Conservation (phyloP, 2,113 vertebrate species). For the Dunckerocampus dactyliophorus region DNA sequence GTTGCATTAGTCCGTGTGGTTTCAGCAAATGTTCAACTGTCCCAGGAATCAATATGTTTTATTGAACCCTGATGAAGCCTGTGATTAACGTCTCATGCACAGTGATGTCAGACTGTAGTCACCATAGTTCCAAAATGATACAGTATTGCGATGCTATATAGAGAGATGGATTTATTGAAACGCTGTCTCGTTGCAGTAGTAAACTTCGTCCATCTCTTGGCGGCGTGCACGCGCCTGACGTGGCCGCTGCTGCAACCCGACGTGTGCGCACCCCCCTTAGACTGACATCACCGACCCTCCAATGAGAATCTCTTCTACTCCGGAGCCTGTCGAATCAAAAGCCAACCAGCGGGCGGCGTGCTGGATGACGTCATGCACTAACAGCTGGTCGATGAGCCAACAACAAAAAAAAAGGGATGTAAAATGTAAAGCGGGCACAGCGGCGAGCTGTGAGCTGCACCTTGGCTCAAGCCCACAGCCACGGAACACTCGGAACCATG, state of each 20-base stretch:
- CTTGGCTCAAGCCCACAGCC: conserved; percentile 64
- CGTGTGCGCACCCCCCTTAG: conserved; percentile 39
- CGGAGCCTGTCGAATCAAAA: conserved; percentile 66
- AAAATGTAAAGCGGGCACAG: conserved; percentile 73
- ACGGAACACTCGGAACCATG: conserved; percentile 70
- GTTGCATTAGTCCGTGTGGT: not conserved
- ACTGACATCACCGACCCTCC: conserved; percentile 56
- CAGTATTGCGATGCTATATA: too few species aligned
- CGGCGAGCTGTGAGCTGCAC: conserved; percentile 68
- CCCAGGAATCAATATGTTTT: not conserved
- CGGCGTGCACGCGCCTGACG: conserved; percentile 34
- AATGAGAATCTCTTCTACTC: conserved; percentile 51
- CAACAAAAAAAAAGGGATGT: conserved; percentile 51
- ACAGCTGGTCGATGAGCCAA: conserved; percentile 77
- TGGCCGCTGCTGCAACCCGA: conserved; percentile 57
- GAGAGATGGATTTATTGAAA: too few species aligned
- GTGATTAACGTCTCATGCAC: not conserved
- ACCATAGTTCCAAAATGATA: not conserved
- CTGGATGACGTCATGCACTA: conserved; percentile 76
- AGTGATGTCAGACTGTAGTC: not conserved
- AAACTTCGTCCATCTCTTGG: too few species aligned
- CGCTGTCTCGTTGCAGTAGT: too few species aligned
- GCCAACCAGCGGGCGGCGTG: conserved; percentile 59
- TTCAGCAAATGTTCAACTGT: not conserved
- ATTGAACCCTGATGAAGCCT: not conserved